These are phyloP conservation scores for Phenacoccus solenopsis DNA, from an alignment of 1,140 invertebrate species.

Conservation along the genomic window DNA sequence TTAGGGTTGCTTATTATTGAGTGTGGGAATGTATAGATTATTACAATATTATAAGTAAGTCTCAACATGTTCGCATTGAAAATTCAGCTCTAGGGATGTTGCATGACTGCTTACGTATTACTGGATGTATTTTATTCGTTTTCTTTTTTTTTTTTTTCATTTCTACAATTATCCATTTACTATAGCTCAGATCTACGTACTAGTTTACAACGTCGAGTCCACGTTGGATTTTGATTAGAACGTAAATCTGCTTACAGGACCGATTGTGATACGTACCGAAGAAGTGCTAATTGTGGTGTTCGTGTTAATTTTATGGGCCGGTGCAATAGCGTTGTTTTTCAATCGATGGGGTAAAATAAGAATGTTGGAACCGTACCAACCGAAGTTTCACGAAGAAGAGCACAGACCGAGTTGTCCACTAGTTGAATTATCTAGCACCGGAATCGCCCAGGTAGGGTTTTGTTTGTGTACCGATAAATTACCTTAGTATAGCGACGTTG, in stretches of 20 bases:
- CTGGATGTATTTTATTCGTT: no score
- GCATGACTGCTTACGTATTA: no score
- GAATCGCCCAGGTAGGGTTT: background rate
- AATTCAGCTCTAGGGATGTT: no score
- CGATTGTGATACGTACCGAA: conserved; percentile 46
- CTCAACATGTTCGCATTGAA: no score
- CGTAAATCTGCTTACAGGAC: conserved; percentile 52
- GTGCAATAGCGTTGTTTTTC: conserved; percentile 76
- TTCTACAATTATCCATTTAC: no score
- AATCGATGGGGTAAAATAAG: conserved; percentile 86
- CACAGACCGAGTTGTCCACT: conserved; percentile 27
- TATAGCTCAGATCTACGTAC: no score
- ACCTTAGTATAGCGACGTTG: background rate
- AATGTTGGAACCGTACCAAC: conserved; percentile 82
- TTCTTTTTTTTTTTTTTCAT: no score
- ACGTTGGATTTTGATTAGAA: no score
- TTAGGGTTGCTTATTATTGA: no score
- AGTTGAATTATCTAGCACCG: conserved; percentile 22
- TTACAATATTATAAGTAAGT: no score
- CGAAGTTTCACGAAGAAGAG: conserved; percentile 40
- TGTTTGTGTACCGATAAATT: background rate
- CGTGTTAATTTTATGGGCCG: conserved; percentile 74
- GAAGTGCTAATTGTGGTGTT: conserved; percentile 77
- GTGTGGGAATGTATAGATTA: no score
- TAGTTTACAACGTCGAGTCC: no score